Evolutionary conservation across 2,113 vertebrate species (phyloP).

Genomic region (Odocoileus hemionus): DNA sequence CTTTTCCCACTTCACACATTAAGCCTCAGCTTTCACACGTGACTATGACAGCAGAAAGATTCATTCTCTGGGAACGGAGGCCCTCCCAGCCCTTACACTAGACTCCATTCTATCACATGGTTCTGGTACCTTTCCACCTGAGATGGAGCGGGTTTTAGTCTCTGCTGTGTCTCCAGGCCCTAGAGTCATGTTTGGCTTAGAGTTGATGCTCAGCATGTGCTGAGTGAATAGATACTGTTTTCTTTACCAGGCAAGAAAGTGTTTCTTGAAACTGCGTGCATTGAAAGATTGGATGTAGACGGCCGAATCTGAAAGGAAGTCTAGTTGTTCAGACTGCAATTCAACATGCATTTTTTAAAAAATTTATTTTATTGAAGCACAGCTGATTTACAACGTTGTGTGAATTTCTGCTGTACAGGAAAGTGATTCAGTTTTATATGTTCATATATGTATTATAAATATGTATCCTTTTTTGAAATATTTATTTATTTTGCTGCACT

Average conservation of each 20-base stretch:
- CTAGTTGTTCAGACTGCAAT: not conserved
- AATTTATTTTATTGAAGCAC: not conserved
- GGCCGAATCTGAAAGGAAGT: not conserved
- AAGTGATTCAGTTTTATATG: not conserved
- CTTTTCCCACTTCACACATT: not conserved
- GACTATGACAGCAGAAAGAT: not conserved
- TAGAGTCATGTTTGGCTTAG: not conserved
- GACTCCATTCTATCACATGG: accelerated
- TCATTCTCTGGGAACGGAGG: not conserved
- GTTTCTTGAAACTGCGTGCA: not conserved
- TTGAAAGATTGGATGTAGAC: not conserved
- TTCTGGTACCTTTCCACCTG: not conserved
- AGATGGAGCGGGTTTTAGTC: not conserved
- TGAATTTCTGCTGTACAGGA: not conserved
- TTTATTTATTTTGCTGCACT: not conserved
- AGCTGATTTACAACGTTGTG: not conserved
- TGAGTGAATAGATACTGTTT: not conserved
- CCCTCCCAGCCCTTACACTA: accelerated
- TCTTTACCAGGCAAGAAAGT: not conserved
- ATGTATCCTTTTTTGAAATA: not conserved
- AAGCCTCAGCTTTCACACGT: not conserved
- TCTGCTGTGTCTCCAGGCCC: not conserved
- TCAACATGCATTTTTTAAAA: not conserved
- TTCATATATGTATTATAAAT: not conserved
- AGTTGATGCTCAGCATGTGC: not conserved